Evolutionary conservation across 2,113 vertebrate species (phyloP), one percentile per base, ranked within the genome.

Genomic region (Panthera tigris): DNA sequence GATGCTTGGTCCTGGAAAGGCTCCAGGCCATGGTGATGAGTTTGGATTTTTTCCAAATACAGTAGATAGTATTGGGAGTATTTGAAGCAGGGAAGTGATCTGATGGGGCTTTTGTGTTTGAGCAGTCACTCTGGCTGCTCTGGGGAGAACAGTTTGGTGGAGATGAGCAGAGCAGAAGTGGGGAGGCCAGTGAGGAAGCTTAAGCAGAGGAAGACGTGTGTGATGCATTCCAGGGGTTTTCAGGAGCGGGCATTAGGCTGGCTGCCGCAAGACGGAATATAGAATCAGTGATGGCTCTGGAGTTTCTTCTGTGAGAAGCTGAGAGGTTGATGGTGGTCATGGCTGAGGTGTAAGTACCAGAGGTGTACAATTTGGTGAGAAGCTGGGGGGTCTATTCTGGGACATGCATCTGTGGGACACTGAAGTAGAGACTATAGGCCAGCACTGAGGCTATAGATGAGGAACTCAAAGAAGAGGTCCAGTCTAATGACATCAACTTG

Each of bases 361-460:
- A 68, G 33, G 36, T 41, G 2, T 18, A 18, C 9, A 48, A 0
- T 7, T 4, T 68, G 23, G 0, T 0, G 27, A 68, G 50, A 76
- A 36, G 31, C n/a, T 36, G 57, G 25, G 55, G 25, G 8, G 10
- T 89, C 52, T 10, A 27, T 31, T 55, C 33, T 21, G 45, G 18
- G 9, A 71, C 68, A 13, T 16, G n/a, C 63, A 3, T 15, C 29
- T 55, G 4, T 19, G 66, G 57, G 19, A 55, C 25, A 69, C 16
- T 29, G n/a, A 52, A 1, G 11, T 23, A 21, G 57, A 85, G n/a
- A 27, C 1, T 5, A 41, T 76, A 41, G 69, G 61, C 29, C 63
- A 73, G 11, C 57, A 36, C 2, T 39, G 57, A n/a, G 50, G 27
- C 69, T n/a, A 3, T 36, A 65, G 9, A 5, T 1, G 2, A n/a